phyloP scores from a whole-genome alignment of 2,888 invertebrate species.

The Lithophane semibrunnea region DNA sequence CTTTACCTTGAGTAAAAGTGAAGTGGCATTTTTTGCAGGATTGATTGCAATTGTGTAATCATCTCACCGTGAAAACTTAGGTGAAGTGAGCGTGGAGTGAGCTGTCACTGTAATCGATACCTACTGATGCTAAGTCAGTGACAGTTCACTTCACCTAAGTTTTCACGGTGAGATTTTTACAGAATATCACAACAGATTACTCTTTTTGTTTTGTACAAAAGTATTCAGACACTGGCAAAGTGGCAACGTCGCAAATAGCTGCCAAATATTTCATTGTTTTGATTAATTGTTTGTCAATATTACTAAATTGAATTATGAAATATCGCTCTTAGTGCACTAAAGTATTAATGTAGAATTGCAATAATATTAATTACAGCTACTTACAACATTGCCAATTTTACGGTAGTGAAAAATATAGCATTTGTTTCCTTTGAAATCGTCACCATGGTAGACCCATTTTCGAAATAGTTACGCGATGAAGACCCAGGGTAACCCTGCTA shows the following conservation, averaged over 20 bases:
- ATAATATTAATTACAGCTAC: not conserved
- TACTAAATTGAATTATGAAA: not conserved
- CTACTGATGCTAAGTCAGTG: no score
- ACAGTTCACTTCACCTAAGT: no score
- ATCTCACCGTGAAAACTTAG: no score
- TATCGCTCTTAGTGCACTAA: not conserved
- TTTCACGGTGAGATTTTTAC: no score
- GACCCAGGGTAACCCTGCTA: no score
- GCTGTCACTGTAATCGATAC: no score
- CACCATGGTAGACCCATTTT: not conserved
- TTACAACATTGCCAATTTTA: not conserved
- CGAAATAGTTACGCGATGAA: not conserved
- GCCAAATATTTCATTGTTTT: not conserved
- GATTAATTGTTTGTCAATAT: not conserved
- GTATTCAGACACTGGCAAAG: no score
- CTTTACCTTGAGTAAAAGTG: not conserved
- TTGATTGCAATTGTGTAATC: no score
- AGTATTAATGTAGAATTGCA: not conserved
- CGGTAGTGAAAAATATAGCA: not conserved
- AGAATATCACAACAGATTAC: not conserved
- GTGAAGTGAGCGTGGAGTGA: no score
- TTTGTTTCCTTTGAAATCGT: not conserved
- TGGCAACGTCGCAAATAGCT: no score
- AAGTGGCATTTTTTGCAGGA: not conserved
- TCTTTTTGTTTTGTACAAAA: not conserved